Conservation (phyloP, 2,113 vertebrate species). For the Calyptommatus sinebrachiatus region DNA sequence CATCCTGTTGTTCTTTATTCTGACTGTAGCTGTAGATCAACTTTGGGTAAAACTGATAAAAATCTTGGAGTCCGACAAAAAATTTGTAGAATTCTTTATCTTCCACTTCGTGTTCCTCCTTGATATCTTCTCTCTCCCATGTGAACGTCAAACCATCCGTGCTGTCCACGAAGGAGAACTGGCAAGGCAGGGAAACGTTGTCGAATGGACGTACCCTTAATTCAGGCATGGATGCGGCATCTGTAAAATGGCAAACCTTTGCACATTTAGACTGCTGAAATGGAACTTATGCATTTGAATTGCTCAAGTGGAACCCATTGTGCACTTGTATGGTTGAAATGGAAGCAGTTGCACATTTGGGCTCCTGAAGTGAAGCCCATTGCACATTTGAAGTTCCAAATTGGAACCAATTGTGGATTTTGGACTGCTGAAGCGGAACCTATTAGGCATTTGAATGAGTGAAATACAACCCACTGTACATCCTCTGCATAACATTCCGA, state of each 20-base stretch:
- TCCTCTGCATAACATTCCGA: too few relatives aligned
- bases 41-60: constrained; percentile 51
- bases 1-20: constrained; percentile 51
- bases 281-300: background rate
- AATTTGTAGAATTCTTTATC: constrained; percentile 37
- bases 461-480: too few relatives aligned
- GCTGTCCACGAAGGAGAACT: constrained; percentile 60
- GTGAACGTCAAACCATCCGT: constrained; percentile 53
- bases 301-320: background rate
- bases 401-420: too few relatives aligned
- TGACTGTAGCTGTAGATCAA: constrained; percentile 52
- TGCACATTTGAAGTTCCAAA: too few relatives aligned
- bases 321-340: too few relatives aligned
- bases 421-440: too few relatives aligned
- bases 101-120: constrained; percentile 57
- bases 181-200: constrained; percentile 52
- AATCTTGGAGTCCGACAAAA: constrained; percentile 48
- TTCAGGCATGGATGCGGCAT: background rate
- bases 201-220: constrained; percentile 42
- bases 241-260: background rate
- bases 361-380: too few relatives aligned
- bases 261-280: background rate
- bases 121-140: constrained; percentile 63
- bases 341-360: too few relatives aligned
- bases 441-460: too few relatives aligned